A percentile compares a stretch with the other conserved stretches of the same genome.
Evolutionary conservation across 64 coral and sea anemone species (phyloP).

Genomic region (Montipora capricornis): DNA sequence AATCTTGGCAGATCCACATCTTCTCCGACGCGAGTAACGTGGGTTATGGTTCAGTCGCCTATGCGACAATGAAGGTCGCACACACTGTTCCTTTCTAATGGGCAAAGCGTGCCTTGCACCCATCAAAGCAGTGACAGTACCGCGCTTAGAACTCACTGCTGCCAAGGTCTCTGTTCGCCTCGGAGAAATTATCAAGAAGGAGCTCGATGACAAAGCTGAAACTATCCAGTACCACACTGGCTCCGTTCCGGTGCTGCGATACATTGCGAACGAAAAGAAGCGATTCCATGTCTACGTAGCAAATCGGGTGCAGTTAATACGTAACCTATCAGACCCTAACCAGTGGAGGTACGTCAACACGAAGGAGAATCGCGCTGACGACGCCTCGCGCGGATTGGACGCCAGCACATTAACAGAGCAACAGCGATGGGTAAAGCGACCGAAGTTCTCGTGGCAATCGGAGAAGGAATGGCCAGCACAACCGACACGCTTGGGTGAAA

Average conservation of each 20-base stretch:
- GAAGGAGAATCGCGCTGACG: background rate
- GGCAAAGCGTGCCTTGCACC: constrained; percentile 26
- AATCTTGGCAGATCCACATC: background rate
- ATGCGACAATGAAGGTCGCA: background rate
- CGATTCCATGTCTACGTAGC: background rate
- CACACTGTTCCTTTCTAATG: constrained; percentile 15
- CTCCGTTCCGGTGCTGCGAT: background rate
- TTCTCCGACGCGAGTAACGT: constrained; percentile 10
- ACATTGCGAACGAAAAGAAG: constrained; percentile 2
- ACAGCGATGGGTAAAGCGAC: background rate
- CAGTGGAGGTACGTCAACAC: constrained; percentile 23
- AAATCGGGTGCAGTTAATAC: too few relatives aligned
- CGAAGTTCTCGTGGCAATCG: background rate
- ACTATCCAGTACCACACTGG: background rate
- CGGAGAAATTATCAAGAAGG: background rate
- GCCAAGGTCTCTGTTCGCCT: background rate
- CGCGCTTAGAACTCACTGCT: constrained; percentile 15
- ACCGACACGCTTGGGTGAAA: background rate
- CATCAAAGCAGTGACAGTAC: constrained; percentile 19
- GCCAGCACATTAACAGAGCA: background rate
- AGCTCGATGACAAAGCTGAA: background rate
- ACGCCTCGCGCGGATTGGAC: background rate
- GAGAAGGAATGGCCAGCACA: constrained; percentile 6
- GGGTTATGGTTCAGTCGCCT: constrained; percentile 23
- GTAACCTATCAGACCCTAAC: background rate